Evolutionary conservation across 2,113 vertebrate species (phyloP), one percentile per base, ranked within the genome.

Genomic region (Oryzias melastigma): DNA sequence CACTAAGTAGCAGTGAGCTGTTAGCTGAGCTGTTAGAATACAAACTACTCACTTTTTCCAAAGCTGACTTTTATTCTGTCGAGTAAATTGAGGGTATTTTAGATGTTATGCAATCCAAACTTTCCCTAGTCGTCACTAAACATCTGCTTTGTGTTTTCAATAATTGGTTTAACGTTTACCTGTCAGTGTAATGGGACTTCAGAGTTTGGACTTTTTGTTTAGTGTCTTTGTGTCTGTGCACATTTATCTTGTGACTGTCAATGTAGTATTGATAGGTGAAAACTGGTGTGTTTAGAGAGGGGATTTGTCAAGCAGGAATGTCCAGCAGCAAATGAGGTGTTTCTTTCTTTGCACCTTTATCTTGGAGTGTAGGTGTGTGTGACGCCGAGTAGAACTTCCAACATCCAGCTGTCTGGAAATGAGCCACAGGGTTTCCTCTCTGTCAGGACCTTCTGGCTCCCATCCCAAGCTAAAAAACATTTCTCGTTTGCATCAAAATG

Each of bases 361-460:
- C 68, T 54, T 6, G 0, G 29, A 20, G 52, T 25, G 29, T 4
- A n/a, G 73, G 81, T 80, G 81, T 73, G 43, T 63, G 52, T 71
- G 71, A 75, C 66, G 20, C 45, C 66, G 71, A 61, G 24, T 68
- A 78, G 58, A 6, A 12, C 15, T 62, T 7, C 47, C 62, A 69
- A 58, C 42, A 18, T 60, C 42, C 45, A 70, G 70, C 74, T 77
- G 73, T 24, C 63, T 67, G 73, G 56, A 71, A 65, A 53, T 62
- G 19, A 40, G 22, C 57, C 70, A 58, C 58, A 41, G 56, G 61
- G 52, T 74, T 78, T 82, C 60, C 71, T 71, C 19, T 56, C 52
- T 43, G 41, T n/a, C 47, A 40, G 10, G 55, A 41, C 53, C 44
- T 62, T 64, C 66, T 27, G 16, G 57, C 49, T 81, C 79, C 71